Conservation (phyloP, 2,888 invertebrate genomes). For the Notodonta dromedarius region DNA sequence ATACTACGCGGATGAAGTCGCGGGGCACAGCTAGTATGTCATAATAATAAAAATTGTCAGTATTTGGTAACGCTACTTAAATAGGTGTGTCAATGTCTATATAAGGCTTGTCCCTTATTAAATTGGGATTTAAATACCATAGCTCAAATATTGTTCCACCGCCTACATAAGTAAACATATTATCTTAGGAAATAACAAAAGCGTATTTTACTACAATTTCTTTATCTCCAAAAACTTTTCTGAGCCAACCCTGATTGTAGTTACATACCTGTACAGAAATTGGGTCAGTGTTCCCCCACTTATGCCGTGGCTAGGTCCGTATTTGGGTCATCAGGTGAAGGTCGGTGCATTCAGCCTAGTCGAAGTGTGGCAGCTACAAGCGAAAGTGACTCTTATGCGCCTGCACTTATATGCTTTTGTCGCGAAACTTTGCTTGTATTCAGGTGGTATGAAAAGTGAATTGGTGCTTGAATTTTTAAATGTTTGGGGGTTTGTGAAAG, state of each 20-base stretch:
- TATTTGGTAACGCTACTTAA: no score
- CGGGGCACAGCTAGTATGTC: no score
- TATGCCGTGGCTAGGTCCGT: conserved; percentile 13
- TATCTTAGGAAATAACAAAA: no score
- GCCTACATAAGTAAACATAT: no score
- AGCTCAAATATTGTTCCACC: no score
- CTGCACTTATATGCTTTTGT: conserved; percentile 6
- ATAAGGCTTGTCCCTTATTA: no score
- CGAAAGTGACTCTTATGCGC: conserved; percentile 18
- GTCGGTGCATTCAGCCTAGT: conserved; percentile 12
- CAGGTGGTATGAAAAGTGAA: neutral
- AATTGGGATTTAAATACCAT: no score
- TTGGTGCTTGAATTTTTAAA: neutral
- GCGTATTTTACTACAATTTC: no score
- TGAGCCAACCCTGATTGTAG: conserved; percentile 9
- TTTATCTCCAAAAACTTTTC: neutral
- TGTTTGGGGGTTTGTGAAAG: neutral
- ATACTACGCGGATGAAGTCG: no score
- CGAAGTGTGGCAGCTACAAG: neutral
- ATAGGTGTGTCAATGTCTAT: no score
- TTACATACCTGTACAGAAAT: conserved; percentile 26
- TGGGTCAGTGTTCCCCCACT: conserved; percentile 30
- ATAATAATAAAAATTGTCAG: no score
- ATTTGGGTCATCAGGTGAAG: conserved; percentile 41
- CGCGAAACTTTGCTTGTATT: neutral